Evolutionary conservation across 2,888 invertebrate species (phyloP).

Genomic region (Cyclophora albipunctata): DNA sequence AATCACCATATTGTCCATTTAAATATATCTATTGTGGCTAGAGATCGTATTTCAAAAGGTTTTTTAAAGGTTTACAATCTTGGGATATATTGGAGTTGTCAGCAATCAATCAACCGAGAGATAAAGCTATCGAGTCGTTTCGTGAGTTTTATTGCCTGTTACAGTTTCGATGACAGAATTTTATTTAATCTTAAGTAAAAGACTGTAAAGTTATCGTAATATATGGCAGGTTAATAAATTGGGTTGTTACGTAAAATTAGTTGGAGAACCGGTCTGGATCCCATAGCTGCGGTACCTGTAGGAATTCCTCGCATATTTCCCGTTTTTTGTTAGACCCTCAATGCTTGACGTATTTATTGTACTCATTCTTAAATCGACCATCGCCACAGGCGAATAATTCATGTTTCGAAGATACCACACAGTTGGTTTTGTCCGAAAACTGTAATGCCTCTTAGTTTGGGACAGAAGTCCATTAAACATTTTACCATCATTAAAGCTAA

Average conservation of each 20-base stretch:
- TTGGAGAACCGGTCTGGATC: conserved; percentile 19
- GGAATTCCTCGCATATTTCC: conserved; percentile 32
- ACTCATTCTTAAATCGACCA: no score
- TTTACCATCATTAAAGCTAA: no score
- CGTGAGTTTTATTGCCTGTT: conserved; percentile 6
- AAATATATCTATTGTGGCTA: conserved; percentile 13
- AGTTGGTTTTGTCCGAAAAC: no score
- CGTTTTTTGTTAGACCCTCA: conserved; percentile 7
- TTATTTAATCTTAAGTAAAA: conserved; percentile 19
- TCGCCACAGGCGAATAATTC: no score
- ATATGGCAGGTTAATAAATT: conserved; percentile 13
- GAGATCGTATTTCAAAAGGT: conserved; percentile 1
- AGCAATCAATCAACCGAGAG: conserved; percentile 3
- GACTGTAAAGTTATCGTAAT: conserved; percentile 20
- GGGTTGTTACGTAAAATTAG: conserved; percentile 6
- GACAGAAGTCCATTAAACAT: no score
- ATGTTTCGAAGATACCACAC: no score
- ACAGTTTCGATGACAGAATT: conserved; percentile 11
- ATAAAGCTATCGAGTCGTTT: conserved; percentile 4
- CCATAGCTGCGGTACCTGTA: conserved; percentile 32
- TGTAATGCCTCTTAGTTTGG: no score
- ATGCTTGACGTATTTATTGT: conserved; percentile 4
- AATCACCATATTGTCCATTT: conserved; percentile 12
- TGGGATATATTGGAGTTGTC: neutral
- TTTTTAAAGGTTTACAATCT: neutral